Base-by-base conservation (phyloP, 1,140 invertebrate genomes). In the Heliothis virescens region DNA sequence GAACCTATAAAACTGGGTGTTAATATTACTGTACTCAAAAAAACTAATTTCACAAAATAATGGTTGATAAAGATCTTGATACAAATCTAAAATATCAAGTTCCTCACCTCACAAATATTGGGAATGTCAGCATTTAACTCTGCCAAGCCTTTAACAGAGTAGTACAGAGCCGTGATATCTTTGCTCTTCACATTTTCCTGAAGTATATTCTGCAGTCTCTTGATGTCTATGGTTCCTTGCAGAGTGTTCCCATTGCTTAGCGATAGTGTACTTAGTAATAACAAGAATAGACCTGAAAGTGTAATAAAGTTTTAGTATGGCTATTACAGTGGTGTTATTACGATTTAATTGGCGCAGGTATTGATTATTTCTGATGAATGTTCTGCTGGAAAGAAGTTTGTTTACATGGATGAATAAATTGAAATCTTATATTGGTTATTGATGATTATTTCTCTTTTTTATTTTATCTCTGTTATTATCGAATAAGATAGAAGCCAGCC, bases 31-130 rank as follows among this genome's bases (percentile, higher is more conserved):
- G n/a, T n/a, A n/a, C n/a, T 41, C 34, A 5, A 5, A 41, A 41
- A 41, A 9, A 4, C 5, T 7, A 41, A 41, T 41, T 41, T 34
- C 9, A 41, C 34, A 41, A 9, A 5, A 41, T 9, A 41, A 41
- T 41, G 3, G 3, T 59, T 21, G 10, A 59, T 5, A 57, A 21
- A 1, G 2, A 21, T 9, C 21, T n/a, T 16, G 1, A 4, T 50
- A 50, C 1, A 2, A 65, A 60, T 60, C 11, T 11, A 18, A 67
- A 4, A 12, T 18, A 67, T 16, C 26, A 60, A 62, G 10, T 29
- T 12, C 79, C 83, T 86, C 88, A 95, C 94, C 85, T 93, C 82
- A 89, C 95, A 95, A 78, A 95, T 73, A 85, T 94, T 89, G 62
- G 95, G 90, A 62, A 94, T 87, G 5, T 86, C 83, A 72, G 86